phyloP scores from a whole-genome alignment of 2,113 vertebrate species.

The Agelaius phoeniceus region DNA sequence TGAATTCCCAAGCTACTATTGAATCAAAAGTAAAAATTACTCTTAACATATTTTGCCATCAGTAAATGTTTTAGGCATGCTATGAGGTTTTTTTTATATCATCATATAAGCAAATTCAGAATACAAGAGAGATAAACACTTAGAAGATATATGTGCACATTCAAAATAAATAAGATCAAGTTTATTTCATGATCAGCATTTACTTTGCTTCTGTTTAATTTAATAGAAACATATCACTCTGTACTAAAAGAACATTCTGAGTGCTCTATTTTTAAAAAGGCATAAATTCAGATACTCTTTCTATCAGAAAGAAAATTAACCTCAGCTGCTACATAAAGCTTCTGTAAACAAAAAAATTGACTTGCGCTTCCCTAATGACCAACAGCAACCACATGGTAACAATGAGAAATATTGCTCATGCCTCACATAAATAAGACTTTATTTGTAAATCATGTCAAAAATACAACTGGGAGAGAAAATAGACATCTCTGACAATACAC shows the following conservation, averaged over 20 bases:
- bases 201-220: background rate
- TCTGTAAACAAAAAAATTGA: background rate
- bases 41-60: background rate
- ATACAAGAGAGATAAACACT: background rate
- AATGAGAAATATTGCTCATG: background rate
- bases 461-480: background rate
- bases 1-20: background rate
- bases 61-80: background rate
- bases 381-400: background rate
- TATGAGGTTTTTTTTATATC: background rate
- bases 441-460: background rate
- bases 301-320: background rate
- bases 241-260: background rate
- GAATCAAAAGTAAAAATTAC: constrained; percentile 5
- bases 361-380: background rate
- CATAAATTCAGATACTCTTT: background rate
- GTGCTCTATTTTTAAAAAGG: background rate
- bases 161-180: background rate
- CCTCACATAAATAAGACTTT: background rate
- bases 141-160: background rate
- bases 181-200: background rate
- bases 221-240: background rate
- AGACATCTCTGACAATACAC: background rate
- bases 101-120: background rate
- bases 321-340: background rate